A percentile compares a stretch with the other conserved stretches of the same genome.
These are phyloP conservation scores for Streptopelia turtur DNA, from an alignment of 2,797 vertebrate species.

Conservation along the genomic window DNA sequence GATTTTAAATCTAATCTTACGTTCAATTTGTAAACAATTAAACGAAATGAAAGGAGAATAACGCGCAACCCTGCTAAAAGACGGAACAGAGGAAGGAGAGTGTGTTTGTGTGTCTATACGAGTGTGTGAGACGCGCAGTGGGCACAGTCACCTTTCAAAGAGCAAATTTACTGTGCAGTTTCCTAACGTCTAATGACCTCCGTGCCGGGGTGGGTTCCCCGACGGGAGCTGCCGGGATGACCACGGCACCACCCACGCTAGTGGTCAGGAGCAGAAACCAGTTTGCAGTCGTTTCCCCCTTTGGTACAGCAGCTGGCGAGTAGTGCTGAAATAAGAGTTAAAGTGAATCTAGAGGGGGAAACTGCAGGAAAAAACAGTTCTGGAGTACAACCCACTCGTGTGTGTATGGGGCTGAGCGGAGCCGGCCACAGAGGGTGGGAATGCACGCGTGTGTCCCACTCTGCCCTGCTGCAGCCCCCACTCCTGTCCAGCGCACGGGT, in stretches of 20 bases:
- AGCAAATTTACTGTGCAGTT: neutral
- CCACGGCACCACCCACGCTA: neutral
- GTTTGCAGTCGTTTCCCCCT: neutral
- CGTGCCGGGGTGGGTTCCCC: neutral
- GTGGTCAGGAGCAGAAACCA: neutral
- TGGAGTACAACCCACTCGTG: neutral
- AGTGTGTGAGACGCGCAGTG: rapidly evolving
- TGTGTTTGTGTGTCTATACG: rapidly evolving
- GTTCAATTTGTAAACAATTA: neutral
- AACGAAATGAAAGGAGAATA: neutral
- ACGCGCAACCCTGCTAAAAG: neutral
- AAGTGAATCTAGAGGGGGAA: neutral
- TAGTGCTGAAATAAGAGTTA: neutral
- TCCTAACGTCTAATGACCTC: neutral
- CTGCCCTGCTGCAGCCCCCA: neutral
- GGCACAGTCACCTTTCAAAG: neutral
- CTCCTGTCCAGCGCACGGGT: neutral
- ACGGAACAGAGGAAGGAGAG: neutral
- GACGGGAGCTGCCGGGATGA: neutral
- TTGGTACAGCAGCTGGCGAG: neutral
- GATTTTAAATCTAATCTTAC: neutral
- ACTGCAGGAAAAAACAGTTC: neutral
- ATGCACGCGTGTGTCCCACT: neutral
- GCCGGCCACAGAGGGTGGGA: neutral
- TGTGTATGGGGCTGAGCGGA: neutral